phyloP scores from a whole-genome alignment of 1,140 invertebrate genomes.

The Pemphigus obesinymphae region DNA sequence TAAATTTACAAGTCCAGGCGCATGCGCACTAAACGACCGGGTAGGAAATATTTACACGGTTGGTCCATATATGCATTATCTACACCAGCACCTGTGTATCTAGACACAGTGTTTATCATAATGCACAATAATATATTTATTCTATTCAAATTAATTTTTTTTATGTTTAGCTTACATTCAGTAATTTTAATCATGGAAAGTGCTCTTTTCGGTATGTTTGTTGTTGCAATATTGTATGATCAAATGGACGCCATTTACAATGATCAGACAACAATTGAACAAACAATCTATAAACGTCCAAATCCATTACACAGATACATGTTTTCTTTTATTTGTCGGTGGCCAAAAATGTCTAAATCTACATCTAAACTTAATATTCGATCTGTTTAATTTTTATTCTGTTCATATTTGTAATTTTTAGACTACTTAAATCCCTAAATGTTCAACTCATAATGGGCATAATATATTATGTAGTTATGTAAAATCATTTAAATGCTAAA shows the following conservation, averaged over 20 bases:
- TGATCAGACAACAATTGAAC: slow-evolving; percentile 78
- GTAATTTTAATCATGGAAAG: slow-evolving; percentile 79
- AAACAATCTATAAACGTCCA: slow-evolving; percentile 47
- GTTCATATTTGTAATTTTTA: no score
- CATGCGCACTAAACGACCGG: no score
- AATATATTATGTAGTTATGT: no score
- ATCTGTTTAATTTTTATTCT: slow-evolving; percentile 6
- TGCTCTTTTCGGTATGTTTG: slow-evolving; percentile 82
- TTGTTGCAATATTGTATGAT: slow-evolving; percentile 82
- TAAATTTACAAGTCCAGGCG: no score
- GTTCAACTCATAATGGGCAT: no score
- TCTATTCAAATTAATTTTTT: background rate
- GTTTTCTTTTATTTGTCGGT: slow-evolving; percentile 23
- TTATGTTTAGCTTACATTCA: slow-evolving; percentile 67
- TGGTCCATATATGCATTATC: no score
- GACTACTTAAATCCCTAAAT: no score
- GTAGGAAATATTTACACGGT: no score
- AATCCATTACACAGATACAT: slow-evolving; percentile 32
- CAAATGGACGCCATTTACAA: slow-evolving; percentile 79
- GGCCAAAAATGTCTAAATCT: slow-evolving; percentile 32
- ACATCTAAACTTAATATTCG: slow-evolving; percentile 19
- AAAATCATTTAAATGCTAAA: no score
- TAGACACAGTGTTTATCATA: background rate
- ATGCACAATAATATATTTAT: background rate
- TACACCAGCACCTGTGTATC: no score